Evolutionary conservation across 2,113 vertebrate species (phyloP), one percentile per base, ranked within the genome.

Genomic region (Perccottus glenii): DNA sequence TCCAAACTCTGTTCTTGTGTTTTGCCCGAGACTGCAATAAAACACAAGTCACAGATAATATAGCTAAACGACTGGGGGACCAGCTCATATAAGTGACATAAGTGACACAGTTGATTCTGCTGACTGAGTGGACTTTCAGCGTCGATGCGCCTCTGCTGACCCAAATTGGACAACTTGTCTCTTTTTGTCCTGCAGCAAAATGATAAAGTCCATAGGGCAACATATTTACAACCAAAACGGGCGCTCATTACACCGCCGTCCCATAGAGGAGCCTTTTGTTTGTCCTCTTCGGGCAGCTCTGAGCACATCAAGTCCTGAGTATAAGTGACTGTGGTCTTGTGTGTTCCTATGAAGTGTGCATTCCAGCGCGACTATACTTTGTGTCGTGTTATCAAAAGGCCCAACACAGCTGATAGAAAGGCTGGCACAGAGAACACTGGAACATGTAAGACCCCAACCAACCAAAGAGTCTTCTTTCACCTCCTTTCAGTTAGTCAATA

Each of bases 261-360:
- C 86, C 50, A 71, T 80, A 89, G 80, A 93, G 87, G 92, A 88
- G 90, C 48, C 87, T 94, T 95, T 94, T 95, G 91, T 94, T 92
- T 86, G 72, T 83, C 70, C 89, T 67, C 61, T 81, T 27, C 65
- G 74, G 63, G 82, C 81, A 82, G 89, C 87, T 90, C 80, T 89
- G 73, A 87, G 80, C 81, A 82, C 79, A 71, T 86, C 89, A 92
- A 87, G 83, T 85, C 81, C 75, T 70, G 64, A 89, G 63, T 84
- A 64, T 80, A 83, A 83, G 56, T 77, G 64, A 81, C 68, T 66
- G 55, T 81, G 69, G 42, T 27, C 51, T 43, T 76, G 69, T 71
- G 67, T 69, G 73, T 60, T 5, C 70, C 70, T 64, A 48, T 77
- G 53, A 62, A 74, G 65, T 70, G 81, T 47, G 60, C 38, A 64